phyloP scores from a whole-genome alignment of 1,140 invertebrate genomes.

The Nephila pilipes region DNA sequence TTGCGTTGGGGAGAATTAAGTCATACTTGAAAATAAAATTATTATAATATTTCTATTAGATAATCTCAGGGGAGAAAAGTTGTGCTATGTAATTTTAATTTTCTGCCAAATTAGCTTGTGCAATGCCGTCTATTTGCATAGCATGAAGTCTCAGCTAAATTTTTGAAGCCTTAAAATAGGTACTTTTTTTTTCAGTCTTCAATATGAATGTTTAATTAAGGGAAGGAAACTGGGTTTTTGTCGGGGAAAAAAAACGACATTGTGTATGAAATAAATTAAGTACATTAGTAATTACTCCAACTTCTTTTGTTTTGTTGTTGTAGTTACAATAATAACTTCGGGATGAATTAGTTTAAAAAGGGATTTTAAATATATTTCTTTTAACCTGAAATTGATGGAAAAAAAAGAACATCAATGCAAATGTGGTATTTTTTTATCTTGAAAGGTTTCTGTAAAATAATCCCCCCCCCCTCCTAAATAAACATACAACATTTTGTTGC shows the following conservation, averaged over 20 bases:
- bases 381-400: too few relatives aligned
- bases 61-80: not conserved
- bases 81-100: not conserved
- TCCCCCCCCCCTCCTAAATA: too few relatives aligned
- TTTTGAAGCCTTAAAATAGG: not conserved
- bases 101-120: not conserved
- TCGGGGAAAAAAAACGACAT: not conserved
- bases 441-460: too few relatives aligned
- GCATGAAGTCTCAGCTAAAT: too few relatives aligned
- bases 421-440: too few relatives aligned
- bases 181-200: not conserved
- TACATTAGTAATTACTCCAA: too few relatives aligned
- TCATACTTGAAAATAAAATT: conserved; percentile 26
- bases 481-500: too few relatives aligned
- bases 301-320: too few relatives aligned
- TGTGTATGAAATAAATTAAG: not conserved
- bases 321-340: too few relatives aligned
- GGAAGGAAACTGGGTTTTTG: not conserved
- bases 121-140: not conserved
- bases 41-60: not conserved
- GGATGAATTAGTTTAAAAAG: too few relatives aligned
- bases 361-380: too few relatives aligned
- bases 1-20: conserved; percentile 7
- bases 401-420: too few relatives aligned
- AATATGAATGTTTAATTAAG: not conserved